These are phyloP conservation scores for Nasalis larvatus DNA, from an alignment of 2,113 vertebrate species.

Conservation along the genomic window DNA sequence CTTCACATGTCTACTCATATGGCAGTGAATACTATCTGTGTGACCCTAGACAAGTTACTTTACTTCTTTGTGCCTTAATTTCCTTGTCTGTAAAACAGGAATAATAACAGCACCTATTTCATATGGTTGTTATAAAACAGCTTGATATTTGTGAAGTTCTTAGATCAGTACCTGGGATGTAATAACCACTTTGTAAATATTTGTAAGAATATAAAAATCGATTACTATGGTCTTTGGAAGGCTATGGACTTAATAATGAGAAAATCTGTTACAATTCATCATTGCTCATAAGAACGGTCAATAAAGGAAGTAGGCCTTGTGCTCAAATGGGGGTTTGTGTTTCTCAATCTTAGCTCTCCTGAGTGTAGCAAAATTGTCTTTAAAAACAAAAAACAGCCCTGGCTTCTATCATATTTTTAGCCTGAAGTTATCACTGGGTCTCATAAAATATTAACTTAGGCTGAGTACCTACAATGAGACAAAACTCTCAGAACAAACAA, in stretches of 20 bases:
- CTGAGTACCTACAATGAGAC: not conserved
- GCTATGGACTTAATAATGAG: not conserved
- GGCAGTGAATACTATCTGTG: not conserved
- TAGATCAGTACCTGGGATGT: not conserved
- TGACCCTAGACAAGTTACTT: not conserved
- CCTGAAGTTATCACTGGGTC: not conserved
- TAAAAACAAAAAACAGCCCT: not conserved
- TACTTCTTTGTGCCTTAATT: not conserved
- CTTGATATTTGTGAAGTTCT: not conserved
- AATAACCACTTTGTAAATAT: not conserved
- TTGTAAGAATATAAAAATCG: not conserved
- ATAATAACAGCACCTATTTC: not conserved
- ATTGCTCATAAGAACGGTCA: not conserved
- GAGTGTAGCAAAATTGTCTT: not conserved
- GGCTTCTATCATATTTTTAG: not conserved
- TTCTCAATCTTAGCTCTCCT: not conserved
- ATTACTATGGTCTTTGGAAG: not conserved
- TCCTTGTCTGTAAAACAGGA: not conserved
- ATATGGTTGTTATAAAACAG: not conserved
- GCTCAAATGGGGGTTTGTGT: not conserved
- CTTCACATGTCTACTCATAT: too few species aligned
- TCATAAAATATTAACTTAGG: conserved; percentile 62
- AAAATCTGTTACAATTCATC: not conserved
- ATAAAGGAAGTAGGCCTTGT: not conserved
- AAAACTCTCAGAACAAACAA: conserved; percentile 24